These are phyloP conservation scores for Halictus quadricinctus DNA, from an alignment of 2,888 invertebrate genomes.

Conservation along the genomic window DNA sequence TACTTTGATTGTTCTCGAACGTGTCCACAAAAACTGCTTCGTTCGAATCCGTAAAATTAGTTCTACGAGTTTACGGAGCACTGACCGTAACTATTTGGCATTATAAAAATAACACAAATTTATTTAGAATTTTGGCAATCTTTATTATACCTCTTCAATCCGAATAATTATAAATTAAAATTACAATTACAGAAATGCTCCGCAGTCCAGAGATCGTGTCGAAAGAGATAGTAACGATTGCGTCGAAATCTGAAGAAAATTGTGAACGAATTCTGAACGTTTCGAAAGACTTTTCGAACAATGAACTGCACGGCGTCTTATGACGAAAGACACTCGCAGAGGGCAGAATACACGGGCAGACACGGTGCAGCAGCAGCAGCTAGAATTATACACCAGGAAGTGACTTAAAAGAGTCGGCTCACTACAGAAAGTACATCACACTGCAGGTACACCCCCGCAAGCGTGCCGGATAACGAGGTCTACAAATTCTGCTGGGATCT, in stretches of 20 bases:
- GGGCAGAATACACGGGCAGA: not conserved
- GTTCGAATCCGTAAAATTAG: too few relatives aligned
- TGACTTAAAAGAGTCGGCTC: slow-evolving; percentile 2
- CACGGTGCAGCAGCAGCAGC: not conserved
- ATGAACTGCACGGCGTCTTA: not conserved
- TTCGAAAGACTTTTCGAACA: not conserved
- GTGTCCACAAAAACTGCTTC: not conserved
- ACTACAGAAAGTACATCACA: slow-evolving; percentile 6
- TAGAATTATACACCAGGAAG: slow-evolving; percentile 10
- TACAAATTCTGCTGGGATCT: not conserved
- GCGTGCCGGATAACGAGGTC: slow-evolving; percentile 15
- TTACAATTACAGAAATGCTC: too few relatives aligned
- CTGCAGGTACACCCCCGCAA: slow-evolving; percentile 18
- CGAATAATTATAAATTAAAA: not conserved
- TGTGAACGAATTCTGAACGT: not conserved
- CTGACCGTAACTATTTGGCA: not conserved
- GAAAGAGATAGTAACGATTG: not conserved
- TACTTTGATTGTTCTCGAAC: not conserved
- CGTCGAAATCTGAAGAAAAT: not conserved
- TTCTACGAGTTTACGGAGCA: not conserved
- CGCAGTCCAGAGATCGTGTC: not conserved
- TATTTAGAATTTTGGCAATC: not conserved
- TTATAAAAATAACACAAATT: not conserved
- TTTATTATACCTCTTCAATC: not conserved
- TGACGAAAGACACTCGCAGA: not conserved